Evolutionary conservation across 2,797 vertebrate species (phyloP).

Genomic region (Avahi laniger): DNA sequence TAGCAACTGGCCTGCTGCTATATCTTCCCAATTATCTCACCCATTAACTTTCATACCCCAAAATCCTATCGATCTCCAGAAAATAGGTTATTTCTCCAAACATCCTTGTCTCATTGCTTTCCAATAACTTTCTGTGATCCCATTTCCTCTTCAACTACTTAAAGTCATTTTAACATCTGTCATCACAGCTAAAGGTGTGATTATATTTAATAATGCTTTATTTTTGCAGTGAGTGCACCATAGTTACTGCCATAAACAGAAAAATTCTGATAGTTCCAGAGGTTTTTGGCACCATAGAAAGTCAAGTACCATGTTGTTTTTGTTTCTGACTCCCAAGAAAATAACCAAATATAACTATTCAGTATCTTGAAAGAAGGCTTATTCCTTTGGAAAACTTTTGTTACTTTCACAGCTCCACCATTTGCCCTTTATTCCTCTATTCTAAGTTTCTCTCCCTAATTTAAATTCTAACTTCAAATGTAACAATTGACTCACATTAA

Average conservation of each 20-base stretch:
- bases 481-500: neutral
- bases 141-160: constrained; percentile 20
- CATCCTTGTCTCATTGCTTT: constrained; percentile 27
- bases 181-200: constrained; percentile 44
- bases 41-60: constrained; percentile 23
- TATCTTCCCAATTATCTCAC: constrained; percentile 31
- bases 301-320: neutral
- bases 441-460: neutral
- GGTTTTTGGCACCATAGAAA: constrained; percentile 18
- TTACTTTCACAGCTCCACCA: neutral
- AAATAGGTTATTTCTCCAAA: constrained; percentile 47
- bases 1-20: constrained; percentile 16
- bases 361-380: neutral
- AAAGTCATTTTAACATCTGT: constrained; percentile 57
- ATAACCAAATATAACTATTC: neutral
- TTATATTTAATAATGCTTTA: constrained; percentile 49
- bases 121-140: neutral
- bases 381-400: neutral
- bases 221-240: neutral
- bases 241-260: neutral
- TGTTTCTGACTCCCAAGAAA: neutral
- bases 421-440: neutral
- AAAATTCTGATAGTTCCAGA: constrained; percentile 17
- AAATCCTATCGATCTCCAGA: constrained; percentile 15
- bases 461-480: constrained; percentile 37